Evolutionary conservation across 1,140 invertebrate genomes (phyloP).

Genomic region (Penaeus chinensis): DNA sequence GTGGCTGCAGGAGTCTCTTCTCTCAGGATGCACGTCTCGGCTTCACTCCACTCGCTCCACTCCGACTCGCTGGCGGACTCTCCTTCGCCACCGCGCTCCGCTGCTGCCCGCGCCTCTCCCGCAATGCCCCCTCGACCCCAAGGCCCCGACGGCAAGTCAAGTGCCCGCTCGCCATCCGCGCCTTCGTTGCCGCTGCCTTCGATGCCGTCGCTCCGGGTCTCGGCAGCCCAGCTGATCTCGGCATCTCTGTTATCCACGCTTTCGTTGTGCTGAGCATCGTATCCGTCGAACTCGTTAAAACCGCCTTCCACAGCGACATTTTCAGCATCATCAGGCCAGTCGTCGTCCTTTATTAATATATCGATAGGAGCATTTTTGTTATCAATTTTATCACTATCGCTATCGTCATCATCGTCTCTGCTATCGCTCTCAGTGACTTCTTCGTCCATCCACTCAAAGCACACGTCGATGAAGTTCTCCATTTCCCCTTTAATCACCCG

Average conservation of each 20-base stretch:
- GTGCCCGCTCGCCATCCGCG: neutral
- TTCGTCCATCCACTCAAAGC: conserved; percentile 17
- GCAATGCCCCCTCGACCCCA: too few species aligned
- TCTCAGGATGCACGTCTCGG: conserved; percentile 40
- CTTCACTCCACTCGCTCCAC: conserved; percentile 49
- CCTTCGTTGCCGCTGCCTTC: conserved; percentile 1
- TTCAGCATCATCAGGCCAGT: too few species aligned
- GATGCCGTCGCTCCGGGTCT: neutral
- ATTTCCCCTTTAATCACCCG: neutral
- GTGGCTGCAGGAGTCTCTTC: too few species aligned
- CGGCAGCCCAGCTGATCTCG: neutral
- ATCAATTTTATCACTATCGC: neutral
- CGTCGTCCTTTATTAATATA: too few species aligned
- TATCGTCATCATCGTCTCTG: neutral
- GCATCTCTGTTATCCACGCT: too few species aligned
- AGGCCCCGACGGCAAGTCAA: neutral
- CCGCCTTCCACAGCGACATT: too few species aligned
- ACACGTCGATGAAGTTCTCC: conserved; percentile 6
- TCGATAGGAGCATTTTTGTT: neutral
- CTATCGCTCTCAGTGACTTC: neutral
- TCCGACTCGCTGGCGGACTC: conserved; percentile 24
- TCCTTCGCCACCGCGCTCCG: neutral
- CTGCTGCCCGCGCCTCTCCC: too few species aligned
- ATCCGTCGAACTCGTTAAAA: too few species aligned
- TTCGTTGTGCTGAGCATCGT: too few species aligned